phyloP scores from a whole-genome alignment of 2,888 invertebrate genomes.

The Ischnura elegans region DNA sequence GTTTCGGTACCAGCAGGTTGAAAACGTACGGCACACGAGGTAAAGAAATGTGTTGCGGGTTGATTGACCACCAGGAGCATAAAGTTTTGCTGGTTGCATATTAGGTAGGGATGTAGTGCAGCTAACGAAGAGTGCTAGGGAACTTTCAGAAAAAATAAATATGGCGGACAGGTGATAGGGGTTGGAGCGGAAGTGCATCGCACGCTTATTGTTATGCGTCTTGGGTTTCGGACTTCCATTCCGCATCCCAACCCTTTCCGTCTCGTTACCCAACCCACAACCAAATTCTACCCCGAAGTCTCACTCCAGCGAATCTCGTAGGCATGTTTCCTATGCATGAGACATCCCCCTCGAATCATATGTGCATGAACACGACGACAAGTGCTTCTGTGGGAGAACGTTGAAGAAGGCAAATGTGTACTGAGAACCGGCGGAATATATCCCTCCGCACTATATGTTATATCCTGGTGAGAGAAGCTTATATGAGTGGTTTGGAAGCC shows the following conservation, averaged over 20 bases:
- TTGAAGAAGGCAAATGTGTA: background rate
- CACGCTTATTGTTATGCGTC: slow-evolving; percentile 58
- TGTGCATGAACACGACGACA: too few relatives aligned
- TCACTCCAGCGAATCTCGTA: background rate
- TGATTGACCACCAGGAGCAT: too few relatives aligned
- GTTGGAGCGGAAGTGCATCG: background rate
- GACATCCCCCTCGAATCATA: too few relatives aligned
- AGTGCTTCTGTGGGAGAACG: background rate
- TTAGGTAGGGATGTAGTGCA: too few relatives aligned
- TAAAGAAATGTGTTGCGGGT: too few relatives aligned
- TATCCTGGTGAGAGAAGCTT: too few relatives aligned
- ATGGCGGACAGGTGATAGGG: too few relatives aligned
- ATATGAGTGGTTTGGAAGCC: too few relatives aligned
- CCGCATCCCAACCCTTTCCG: background rate
- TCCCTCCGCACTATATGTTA: background rate
- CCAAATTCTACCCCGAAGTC: background rate
- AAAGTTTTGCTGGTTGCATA: too few relatives aligned
- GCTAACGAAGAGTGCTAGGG: too few relatives aligned
- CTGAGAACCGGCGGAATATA: background rate
- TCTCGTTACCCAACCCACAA: background rate
- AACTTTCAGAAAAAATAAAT: too few relatives aligned
- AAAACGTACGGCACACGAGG: too few relatives aligned
- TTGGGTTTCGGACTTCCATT: slow-evolving; percentile 17
- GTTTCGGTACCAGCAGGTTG: background rate
- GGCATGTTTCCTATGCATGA: background rate